Percentiles rank a stretch among this genome's conserved stretches.
These are phyloP conservation scores for Drosophila gunungcola DNA, from an alignment of 1,140 invertebrate species.

Conservation along the genomic window DNA sequence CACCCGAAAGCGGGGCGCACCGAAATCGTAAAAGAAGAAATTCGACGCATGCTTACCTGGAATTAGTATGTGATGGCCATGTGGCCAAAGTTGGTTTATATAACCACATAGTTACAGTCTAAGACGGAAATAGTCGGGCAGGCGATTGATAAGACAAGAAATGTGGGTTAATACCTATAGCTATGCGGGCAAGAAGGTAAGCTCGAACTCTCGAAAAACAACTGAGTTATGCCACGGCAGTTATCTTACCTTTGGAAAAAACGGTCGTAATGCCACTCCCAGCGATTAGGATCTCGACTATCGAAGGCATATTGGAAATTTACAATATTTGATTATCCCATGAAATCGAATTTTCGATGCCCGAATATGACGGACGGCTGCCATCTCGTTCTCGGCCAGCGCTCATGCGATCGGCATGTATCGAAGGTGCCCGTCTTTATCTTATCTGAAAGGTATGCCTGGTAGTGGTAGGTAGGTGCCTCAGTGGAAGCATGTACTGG, in stretches of 20 bases:
- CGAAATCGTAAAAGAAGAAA: constrained; percentile 44
- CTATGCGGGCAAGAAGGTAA: constrained; percentile 2
- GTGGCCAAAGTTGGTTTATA: constrained; percentile 47
- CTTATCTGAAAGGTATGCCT: constrained; percentile 62
- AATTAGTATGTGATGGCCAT: constrained; percentile 50
- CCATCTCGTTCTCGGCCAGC: constrained; percentile 37
- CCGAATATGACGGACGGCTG: constrained; percentile 36
- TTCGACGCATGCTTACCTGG: constrained; percentile 33
- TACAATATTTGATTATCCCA: constrained; percentile 80
- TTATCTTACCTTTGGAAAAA: not conserved
- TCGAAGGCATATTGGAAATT: constrained; percentile 19
- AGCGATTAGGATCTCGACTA: constrained; percentile 19
- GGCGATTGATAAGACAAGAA: constrained; percentile 65
- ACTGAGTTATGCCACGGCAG: not conserved
- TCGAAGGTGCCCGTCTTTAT: constrained; percentile 68
- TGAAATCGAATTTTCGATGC: constrained; percentile 37
- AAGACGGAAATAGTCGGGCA: constrained; percentile 58
- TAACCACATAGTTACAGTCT: constrained; percentile 25
- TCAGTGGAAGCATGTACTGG: constrained; percentile 66
- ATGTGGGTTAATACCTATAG: constrained; percentile 50
- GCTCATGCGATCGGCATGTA: constrained; percentile 65
- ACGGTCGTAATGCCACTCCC: not conserved
- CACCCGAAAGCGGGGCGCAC: constrained; percentile 30
- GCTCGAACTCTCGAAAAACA: not conserved
- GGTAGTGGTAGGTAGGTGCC: constrained; percentile 70